Conservation (phyloP, 2,113 vertebrate genomes). For the Mesocricetus auratus region DNA sequence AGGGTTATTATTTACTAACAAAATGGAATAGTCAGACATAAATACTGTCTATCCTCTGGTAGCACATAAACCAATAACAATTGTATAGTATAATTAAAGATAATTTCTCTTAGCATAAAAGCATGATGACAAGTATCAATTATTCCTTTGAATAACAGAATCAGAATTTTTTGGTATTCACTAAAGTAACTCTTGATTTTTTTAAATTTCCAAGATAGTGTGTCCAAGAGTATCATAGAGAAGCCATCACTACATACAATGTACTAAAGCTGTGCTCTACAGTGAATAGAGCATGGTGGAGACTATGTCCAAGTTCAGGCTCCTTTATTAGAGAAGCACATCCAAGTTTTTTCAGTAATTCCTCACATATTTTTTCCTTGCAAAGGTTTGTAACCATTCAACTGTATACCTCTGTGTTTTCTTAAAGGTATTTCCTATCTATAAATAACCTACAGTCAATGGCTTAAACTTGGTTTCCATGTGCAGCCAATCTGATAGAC, state of each 20-base stretch:
- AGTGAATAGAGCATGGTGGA: neutral
- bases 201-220: neutral
- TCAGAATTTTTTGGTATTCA: neutral
- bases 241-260: neutral
- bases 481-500: neutral
- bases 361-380: neutral
- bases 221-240: neutral
- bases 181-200: neutral
- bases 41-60: neutral
- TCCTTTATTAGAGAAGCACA: neutral
- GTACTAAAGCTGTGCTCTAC: neutral
- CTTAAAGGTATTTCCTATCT: neutral
- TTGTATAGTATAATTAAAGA: neutral
- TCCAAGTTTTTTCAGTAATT: neutral
- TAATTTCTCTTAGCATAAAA: neutral
- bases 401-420: neutral
- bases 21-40: neutral
- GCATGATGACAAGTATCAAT: neutral
- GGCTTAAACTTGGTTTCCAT: neutral
- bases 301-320: neutral
- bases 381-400: neutral
- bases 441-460: neutral
- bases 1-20: neutral
- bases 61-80: neutral
- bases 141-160: neutral